A percentile compares a stretch with the other conserved stretches of the same genome.
Conservation (phyloP, 2,888 invertebrate genomes). For the Microdon myrmicae region DNA sequence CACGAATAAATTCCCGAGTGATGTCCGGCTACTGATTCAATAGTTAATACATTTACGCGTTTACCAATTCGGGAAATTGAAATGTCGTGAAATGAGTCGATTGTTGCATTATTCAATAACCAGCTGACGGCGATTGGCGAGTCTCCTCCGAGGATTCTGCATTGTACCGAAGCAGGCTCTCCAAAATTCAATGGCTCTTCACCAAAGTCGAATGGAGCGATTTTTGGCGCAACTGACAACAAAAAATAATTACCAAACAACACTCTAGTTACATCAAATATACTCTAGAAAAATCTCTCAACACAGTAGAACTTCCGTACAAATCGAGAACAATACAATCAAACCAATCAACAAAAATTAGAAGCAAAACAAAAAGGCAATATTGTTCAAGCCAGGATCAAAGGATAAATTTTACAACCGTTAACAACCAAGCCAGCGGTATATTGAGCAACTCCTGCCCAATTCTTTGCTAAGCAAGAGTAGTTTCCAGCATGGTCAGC, state of each 20-base stretch:
- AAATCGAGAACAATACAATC: too few relatives aligned
- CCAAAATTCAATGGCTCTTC: constrained; percentile 72
- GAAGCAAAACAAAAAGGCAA: constrained; percentile 21
- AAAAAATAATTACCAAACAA: background rate
- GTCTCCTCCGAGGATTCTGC: constrained; percentile 74
- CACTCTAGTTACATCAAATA: too few relatives aligned
- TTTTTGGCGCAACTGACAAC: constrained; percentile 68
- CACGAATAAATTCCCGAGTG: constrained; percentile 78
- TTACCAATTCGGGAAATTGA: constrained; percentile 72
- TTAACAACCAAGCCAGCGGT: constrained; percentile 71
- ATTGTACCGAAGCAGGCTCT: constrained; percentile 71
- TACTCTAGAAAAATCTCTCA: too few relatives aligned
- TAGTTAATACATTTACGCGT: constrained; percentile 73
- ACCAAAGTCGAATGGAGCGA: constrained; percentile 71
- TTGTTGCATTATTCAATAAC: constrained; percentile 68
- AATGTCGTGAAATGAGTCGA: constrained; percentile 66
- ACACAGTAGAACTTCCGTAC: too few relatives aligned
- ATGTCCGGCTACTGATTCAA: constrained; percentile 69
- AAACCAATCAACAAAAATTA: constrained; percentile 7
- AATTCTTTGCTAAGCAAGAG: constrained; percentile 71
- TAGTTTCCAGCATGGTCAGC: constrained; percentile 73
- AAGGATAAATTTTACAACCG: constrained; percentile 67
- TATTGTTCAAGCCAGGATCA: constrained; percentile 9
- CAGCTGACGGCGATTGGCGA: constrained; percentile 74
- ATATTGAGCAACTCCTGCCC: constrained; percentile 69